Evolutionary conservation across 2,797 vertebrate genomes (phyloP).

Genomic region (Acridotheres tristis): DNA sequence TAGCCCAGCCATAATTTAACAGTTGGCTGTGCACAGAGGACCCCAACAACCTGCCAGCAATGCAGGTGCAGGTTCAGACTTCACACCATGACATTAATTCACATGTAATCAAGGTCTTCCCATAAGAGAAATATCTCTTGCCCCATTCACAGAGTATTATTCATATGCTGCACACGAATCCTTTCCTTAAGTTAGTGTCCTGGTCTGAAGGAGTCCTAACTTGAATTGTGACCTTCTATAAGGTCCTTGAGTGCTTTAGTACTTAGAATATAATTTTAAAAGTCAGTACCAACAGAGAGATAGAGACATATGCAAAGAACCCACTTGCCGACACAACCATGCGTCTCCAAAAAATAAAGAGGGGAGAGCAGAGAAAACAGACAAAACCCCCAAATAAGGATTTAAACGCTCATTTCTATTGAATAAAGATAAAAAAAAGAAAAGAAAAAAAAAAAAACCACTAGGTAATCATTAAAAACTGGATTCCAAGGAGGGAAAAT

Average conservation of each 20-base stretch:
- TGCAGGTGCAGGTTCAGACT: background rate
- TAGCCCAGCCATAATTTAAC: background rate
- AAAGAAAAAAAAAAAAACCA: background rate
- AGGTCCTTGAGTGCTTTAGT: background rate
- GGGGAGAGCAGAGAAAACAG: background rate
- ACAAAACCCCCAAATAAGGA: background rate
- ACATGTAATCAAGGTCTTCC: background rate
- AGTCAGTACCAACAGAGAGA: background rate
- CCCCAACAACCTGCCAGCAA: background rate
- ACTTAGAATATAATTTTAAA: background rate
- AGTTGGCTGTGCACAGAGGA: background rate
- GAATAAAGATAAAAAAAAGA: background rate
- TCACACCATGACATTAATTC: background rate
- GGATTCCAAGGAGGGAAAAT: background rate
- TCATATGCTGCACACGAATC: background rate
- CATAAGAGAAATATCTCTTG: background rate
- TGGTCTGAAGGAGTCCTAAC: background rate
- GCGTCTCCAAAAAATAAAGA: background rate
- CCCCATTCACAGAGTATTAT: background rate
- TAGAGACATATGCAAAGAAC: background rate
- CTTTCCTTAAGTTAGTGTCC: background rate
- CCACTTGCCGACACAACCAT: background rate
- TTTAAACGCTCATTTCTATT: background rate
- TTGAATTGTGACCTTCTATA: conserved; percentile 17
- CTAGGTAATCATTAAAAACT: background rate